Base-by-base conservation (phyloP, 2,797 vertebrate genomes). In the Alectoris magna region DNA sequence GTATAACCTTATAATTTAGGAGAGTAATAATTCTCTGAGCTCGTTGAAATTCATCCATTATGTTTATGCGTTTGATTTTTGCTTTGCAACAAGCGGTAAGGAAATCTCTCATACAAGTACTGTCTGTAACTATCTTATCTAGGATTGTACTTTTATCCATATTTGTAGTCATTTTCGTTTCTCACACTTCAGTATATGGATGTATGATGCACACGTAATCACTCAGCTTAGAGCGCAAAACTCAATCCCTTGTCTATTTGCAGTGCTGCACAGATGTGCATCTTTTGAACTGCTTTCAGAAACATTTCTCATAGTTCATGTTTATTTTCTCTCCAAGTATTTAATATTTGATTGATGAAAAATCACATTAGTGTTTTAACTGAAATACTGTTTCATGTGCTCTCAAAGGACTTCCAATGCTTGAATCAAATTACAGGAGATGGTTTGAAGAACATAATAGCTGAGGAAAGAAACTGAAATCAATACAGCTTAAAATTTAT, bases 341-440 rank as follows among this genome's bases (percentile, higher is more conserved):
- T 95, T 92, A 91, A 83, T 76, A 89, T 87, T 85, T 92, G 87
- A 93, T 78, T 92, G 87, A 95, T 95, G 84, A 94, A 91, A 92
- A 94, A 89, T 88, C 60, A 70, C 48, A 68, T 94, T 86, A 89
- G 73, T 70, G 56, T 63, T 93, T 96, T 91, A 84, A 86, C 87
- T 89, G 84, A 95, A 93, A 88, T 76, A 73, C 59, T 75, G 70
- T 89, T 89, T 85, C 43, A 53, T 77, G 36, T 49, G 23, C 14
- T 81, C 91, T 88, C 94, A 78, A 43, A 87, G 51, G 93, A 84
- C 24, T 87, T 89, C 69, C 56, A 89, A 83, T 71, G 68, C 63
- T 87, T 82, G 67, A 95, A 89, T 94, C 73, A 88, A 70, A 95
- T 95, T 95, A 91, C 56, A 81, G 39, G 36, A 68, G 75, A 53